phyloP scores from a whole-genome alignment of 2,797 vertebrate genomes.

The Hemibagrus guttatus region DNA sequence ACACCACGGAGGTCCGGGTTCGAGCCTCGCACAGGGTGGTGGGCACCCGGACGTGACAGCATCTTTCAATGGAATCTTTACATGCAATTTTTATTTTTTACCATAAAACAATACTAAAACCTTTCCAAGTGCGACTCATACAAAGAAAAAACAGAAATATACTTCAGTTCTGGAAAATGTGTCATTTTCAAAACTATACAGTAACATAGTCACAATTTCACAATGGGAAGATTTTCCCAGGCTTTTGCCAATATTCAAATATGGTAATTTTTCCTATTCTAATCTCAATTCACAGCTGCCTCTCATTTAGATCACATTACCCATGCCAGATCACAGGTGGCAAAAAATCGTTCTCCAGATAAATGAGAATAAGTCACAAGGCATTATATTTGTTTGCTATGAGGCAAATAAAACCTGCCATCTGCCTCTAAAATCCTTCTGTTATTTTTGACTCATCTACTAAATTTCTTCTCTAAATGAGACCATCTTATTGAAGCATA shows the following conservation, averaged over 20 bases:
- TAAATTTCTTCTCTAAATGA: not conserved
- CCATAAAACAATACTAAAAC: no score
- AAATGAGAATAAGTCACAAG: not conserved
- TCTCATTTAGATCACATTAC: not conserved
- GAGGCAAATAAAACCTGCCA: not conserved
- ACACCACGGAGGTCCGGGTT: no score
- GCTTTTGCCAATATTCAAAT: not conserved
- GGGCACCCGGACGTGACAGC: no score
- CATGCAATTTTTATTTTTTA: no score
- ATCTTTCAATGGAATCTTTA: no score
- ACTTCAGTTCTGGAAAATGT: not conserved
- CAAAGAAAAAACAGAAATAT: not conserved
- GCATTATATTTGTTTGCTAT: not conserved
- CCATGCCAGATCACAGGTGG: not conserved
- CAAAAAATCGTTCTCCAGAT: not conserved
- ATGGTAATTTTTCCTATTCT: conserved; percentile 1
- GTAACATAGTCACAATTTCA: not conserved
- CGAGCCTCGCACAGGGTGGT: no score
- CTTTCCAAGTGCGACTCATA: no score
- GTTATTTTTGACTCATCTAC: not conserved
- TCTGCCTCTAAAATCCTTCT: not conserved
- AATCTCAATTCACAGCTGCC: not conserved
- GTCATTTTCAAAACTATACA: not conserved
- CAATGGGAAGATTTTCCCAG: not conserved
- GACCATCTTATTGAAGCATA: no score